Conservation (phyloP, 2,113 vertebrate genomes). For the Chauna torquata region DNA sequence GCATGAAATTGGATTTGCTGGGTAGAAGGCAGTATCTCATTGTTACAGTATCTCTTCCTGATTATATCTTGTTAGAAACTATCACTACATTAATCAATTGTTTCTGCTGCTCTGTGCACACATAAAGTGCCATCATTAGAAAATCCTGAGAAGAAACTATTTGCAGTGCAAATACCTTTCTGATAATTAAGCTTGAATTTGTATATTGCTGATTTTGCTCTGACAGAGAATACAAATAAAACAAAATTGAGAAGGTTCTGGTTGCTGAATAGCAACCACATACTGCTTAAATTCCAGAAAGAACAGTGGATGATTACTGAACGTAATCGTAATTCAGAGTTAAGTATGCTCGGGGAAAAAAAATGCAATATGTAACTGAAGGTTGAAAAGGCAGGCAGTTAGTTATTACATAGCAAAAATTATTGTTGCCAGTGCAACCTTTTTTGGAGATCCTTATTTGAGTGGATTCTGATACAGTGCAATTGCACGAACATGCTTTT, state of each 20-base stretch:
- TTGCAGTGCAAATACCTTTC: constrained; percentile 31
- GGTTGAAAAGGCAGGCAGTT: not conserved
- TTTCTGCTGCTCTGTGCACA: not conserved
- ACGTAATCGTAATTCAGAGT: not conserved
- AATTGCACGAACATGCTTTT: not conserved
- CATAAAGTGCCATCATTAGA: not conserved
- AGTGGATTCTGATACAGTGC: not conserved
- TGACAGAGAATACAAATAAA: not conserved
- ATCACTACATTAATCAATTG: not conserved
- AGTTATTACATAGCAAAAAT: not conserved
- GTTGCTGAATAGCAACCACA: not conserved
- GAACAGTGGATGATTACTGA: fast-evolving
- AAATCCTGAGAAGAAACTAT: not conserved
- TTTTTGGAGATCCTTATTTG: not conserved
- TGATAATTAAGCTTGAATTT: constrained; percentile 31
- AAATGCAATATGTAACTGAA: not conserved
- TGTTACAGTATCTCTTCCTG: not conserved
- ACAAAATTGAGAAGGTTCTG: not conserved
- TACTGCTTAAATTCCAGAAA: not conserved
- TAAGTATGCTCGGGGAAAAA: not conserved
- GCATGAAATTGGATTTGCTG: not conserved
- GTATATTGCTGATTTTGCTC: not conserved
- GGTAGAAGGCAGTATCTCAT: not conserved
- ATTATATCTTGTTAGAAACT: not conserved
- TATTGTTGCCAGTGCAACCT: not conserved